Conservation (phyloP, 2,888 invertebrate genomes). For the Amiota communis region DNA sequence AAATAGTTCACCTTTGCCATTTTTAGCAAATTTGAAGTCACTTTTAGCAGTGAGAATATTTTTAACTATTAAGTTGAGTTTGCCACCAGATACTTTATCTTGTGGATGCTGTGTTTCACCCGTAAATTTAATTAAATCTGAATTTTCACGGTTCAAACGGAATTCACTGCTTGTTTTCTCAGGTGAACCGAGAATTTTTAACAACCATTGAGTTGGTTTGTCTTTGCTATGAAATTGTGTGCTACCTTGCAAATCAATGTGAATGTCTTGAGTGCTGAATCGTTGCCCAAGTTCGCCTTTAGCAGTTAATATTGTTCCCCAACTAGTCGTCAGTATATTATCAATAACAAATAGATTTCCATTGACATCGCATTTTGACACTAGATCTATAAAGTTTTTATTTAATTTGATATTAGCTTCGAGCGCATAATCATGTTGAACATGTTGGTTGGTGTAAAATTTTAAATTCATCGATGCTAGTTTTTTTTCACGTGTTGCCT, state of each 20-base stretch:
- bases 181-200: constrained; percentile 61
- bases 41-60: constrained; percentile 78
- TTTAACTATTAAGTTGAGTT: constrained; percentile 77
- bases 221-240: constrained; percentile 62
- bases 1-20: constrained; percentile 78
- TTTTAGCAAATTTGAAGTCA: constrained; percentile 77
- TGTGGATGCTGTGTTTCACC: constrained; percentile 66
- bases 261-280: constrained; percentile 61
- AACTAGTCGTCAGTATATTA: constrained; percentile 64
- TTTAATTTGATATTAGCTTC: constrained; percentile 76
- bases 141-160: constrained; percentile 66
- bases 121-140: constrained; percentile 59
- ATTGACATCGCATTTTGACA: constrained; percentile 65
- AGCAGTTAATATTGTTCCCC: constrained; percentile 63
- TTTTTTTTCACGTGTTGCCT: constrained; percentile 77
- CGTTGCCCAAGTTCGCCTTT: constrained; percentile 69
- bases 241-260: constrained; percentile 65
- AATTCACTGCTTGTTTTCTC: constrained; percentile 72
- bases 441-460: constrained; percentile 71
- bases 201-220: constrained; percentile 59
- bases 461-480: constrained; percentile 75
- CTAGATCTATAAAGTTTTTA: constrained; percentile 63
- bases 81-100: constrained; percentile 70
- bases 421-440: constrained; percentile 74
- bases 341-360: constrained; percentile 67